Percentiles rank a stretch among this genome's conserved stretches.
phyloP scores from a whole-genome alignment of 2,888 invertebrate genomes.

The Tenthredo livida region DNA sequence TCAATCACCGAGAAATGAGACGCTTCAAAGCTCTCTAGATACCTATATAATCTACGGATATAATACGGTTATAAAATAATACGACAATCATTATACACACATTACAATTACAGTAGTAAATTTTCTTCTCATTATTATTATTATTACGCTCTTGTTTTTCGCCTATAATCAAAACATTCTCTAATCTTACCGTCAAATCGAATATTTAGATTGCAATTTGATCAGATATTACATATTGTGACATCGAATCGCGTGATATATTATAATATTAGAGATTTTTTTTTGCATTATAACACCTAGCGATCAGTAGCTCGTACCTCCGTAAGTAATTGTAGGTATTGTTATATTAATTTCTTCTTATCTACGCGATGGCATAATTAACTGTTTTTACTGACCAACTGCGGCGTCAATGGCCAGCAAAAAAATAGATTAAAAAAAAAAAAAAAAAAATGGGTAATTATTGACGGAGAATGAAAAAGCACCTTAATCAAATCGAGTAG shows the following conservation, averaged over 20 bases:
- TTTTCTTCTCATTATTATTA: neutral
- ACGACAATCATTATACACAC: neutral
- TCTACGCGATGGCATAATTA: neutral
- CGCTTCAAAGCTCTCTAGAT: neutral
- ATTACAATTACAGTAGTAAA: neutral
- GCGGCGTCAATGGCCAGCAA: neutral
- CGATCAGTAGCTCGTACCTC: neutral
- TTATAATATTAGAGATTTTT: too few species aligned
- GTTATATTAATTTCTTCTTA: neutral
- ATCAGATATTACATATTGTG: neutral
- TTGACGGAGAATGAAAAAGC: neutral
- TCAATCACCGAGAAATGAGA: slow-evolving; percentile 29
- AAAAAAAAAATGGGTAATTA: neutral
- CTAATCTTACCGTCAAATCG: slow-evolving; percentile 19
- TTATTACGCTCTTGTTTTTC: neutral
- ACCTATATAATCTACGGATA: neutral
- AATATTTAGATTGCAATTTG: neutral
- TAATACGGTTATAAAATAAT: slow-evolving; percentile 20
- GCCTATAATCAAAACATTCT: neutral
- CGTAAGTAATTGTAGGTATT: neutral
- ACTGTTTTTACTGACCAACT: neutral
- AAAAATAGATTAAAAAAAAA: neutral
- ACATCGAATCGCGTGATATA: neutral
- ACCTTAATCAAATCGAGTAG: neutral
- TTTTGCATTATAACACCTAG: neutral